phyloP scores from a whole-genome alignment of 2,888 invertebrate genomes.

The Heliconius ethilla region DNA sequence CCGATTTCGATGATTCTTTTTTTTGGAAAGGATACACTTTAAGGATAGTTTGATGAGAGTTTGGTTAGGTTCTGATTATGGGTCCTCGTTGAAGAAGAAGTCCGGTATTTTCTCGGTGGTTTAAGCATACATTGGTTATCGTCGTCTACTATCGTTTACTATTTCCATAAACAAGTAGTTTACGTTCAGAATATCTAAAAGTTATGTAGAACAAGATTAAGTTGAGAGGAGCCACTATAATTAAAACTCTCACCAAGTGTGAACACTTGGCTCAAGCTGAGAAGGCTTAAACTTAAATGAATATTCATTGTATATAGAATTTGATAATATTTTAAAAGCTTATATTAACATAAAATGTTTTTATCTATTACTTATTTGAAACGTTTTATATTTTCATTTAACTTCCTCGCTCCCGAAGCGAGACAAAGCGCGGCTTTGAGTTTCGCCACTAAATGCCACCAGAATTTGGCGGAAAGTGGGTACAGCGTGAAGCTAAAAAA shows the following conservation, averaged over 20 bases:
- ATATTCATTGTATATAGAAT: background rate
- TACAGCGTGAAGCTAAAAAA: no score
- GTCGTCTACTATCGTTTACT: background rate
- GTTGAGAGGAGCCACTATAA: background rate
- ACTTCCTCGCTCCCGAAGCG: background rate
- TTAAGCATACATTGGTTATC: no score
- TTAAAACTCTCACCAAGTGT: background rate
- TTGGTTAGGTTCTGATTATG: no score
- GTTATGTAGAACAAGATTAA: conserved; percentile 11
- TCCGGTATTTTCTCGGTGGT: no score
- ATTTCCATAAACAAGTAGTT: conserved; percentile 3
- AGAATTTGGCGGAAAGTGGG: background rate
- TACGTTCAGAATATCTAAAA: background rate
- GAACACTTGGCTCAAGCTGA: background rate
- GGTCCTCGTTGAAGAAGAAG: no score
- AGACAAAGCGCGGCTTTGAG: background rate
- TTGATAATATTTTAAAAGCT: no score
- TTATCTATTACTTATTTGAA: background rate
- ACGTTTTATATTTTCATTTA: background rate
- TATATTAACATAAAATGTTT: no score
- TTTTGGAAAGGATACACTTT: no score
- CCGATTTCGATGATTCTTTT: no score
- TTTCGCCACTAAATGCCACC: background rate
- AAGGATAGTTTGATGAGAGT: no score
- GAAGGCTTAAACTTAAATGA: background rate